A percentile compares a stretch with the other conserved stretches of the same genome.
These are phyloP conservation scores for Planiliza haematocheilus DNA, from an alignment of 2,113 vertebrate genomes.

Conservation along the genomic window DNA sequence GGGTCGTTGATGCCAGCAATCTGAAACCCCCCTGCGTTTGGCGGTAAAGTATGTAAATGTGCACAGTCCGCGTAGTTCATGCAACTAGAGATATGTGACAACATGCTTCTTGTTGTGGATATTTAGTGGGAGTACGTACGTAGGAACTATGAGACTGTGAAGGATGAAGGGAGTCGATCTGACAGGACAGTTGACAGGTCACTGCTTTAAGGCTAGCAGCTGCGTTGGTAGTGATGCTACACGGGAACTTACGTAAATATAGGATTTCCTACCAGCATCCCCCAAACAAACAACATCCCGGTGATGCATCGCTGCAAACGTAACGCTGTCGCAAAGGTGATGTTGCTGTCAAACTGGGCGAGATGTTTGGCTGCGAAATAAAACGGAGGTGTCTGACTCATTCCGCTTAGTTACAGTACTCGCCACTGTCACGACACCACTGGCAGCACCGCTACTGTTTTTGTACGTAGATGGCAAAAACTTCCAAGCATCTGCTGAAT, in stretches of 20 bases:
- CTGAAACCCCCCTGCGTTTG: constrained; percentile 2
- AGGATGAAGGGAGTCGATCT: background rate
- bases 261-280: constrained; percentile 2
- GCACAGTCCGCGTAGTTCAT: too few relatives aligned
- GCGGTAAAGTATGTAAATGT: background rate
- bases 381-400: constrained; percentile 42
- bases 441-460: constrained; percentile 21
- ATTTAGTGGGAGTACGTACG: too few relatives aligned
- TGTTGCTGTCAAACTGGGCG: constrained; percentile 3
- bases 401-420: background rate
- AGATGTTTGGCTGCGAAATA: constrained; percentile 1
- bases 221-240: background rate
- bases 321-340: constrained; percentile 15
- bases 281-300: background rate
- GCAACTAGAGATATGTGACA: background rate
- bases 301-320: constrained; percentile 1
- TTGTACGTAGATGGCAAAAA: background rate
- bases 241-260: background rate
- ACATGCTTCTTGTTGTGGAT: background rate
- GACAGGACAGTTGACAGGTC: constrained; percentile 11
- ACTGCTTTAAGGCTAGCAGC: background rate
- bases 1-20: background rate
- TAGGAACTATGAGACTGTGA: background rate
- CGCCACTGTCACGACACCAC: constrained; percentile 18
- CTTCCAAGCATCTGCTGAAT: background rate